These are phyloP conservation scores for Platycheirus albimanus DNA, from an alignment of 2,888 invertebrate genomes.

Conservation along the genomic window DNA sequence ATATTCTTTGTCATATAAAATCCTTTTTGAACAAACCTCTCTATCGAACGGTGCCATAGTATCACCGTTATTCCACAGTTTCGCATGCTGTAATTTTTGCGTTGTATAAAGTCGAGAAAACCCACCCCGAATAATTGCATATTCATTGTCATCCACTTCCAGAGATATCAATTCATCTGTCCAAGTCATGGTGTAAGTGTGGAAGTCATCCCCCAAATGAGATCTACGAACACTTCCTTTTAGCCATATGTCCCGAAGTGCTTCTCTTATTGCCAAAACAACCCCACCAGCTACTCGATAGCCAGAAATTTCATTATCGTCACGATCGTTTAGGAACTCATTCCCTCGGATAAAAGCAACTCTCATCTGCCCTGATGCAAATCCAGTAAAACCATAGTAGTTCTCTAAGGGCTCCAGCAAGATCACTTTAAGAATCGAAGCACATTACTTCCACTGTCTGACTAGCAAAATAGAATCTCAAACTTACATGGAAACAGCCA, in stretches of 20 bases:
- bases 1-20: too few species aligned
- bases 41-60: slow-evolving; percentile 89
- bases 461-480: not conserved
- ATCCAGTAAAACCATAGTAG: slow-evolving; percentile 85
- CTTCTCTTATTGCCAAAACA: slow-evolving; percentile 78
- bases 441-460: too few species aligned
- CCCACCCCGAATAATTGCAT: slow-evolving; percentile 81
- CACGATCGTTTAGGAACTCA: slow-evolving; percentile 76
- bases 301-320: slow-evolving; percentile 78
- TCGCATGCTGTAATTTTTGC: slow-evolving; percentile 79
- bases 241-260: slow-evolving; percentile 79
- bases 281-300: slow-evolving; percentile 78
- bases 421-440: slow-evolving; percentile 86
- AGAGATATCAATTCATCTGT: slow-evolving; percentile 78
- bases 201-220: slow-evolving; percentile 85
- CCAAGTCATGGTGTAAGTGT: slow-evolving; percentile 89
- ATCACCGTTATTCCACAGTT: slow-evolving; percentile 85
- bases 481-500: slow-evolving; percentile 89
- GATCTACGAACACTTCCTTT: slow-evolving; percentile 78
- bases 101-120: slow-evolving; percentile 23
- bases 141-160: slow-evolving; percentile 85
- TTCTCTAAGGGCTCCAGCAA: slow-evolving; percentile 86
- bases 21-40: slow-evolving; percentile 83
- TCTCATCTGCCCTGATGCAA: slow-evolving; percentile 88
- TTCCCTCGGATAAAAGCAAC: slow-evolving; percentile 89